A percentile compares a stretch with the other conserved stretches of the same genome.
Conservation (phyloP, 2,888 invertebrate species). For the Athalia cordata region DNA sequence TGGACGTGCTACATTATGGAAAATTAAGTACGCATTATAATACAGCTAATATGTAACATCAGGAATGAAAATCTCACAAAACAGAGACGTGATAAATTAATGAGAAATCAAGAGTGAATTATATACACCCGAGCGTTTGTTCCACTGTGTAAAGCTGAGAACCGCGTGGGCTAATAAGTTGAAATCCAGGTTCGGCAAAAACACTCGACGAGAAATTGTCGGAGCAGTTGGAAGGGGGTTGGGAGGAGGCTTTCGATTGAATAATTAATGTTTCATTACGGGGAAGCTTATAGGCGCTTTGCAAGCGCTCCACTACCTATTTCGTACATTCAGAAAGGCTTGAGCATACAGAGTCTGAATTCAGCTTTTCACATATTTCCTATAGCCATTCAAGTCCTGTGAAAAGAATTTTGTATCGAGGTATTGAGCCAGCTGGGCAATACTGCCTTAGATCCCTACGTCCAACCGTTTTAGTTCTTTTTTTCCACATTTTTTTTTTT, state of each 20-base stretch:
- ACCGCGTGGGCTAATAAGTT: background rate
- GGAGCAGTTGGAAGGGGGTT: conserved; percentile 42
- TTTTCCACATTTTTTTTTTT: background rate
- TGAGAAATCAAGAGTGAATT: too few species aligned
- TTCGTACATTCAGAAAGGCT: conserved; percentile 71
- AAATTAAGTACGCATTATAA: too few species aligned
- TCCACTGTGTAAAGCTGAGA: background rate
- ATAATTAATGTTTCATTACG: conserved; percentile 74
- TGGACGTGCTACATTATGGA: too few species aligned
- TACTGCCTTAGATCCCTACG: conserved; percentile 43
- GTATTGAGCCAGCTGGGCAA: conserved; percentile 60
- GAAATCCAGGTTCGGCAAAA: conserved; percentile 16
- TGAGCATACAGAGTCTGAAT: conserved; percentile 65
- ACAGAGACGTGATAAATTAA: background rate
- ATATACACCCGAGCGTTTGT: background rate
- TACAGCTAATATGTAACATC: background rate
- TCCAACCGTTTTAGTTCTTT: background rate
- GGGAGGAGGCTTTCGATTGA: conserved; percentile 70
- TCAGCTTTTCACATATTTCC: conserved; percentile 72
- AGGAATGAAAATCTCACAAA: background rate
- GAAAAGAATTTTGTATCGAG: conserved; percentile 72
- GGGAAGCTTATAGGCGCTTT: conserved; percentile 72
- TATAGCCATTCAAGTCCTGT: conserved; percentile 69
- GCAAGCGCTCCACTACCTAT: conserved; percentile 64
- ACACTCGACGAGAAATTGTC: conserved; percentile 38